Evolutionary conservation across 2,113 vertebrate genomes (phyloP).

Genomic region (Zosterops hypoxanthus): DNA sequence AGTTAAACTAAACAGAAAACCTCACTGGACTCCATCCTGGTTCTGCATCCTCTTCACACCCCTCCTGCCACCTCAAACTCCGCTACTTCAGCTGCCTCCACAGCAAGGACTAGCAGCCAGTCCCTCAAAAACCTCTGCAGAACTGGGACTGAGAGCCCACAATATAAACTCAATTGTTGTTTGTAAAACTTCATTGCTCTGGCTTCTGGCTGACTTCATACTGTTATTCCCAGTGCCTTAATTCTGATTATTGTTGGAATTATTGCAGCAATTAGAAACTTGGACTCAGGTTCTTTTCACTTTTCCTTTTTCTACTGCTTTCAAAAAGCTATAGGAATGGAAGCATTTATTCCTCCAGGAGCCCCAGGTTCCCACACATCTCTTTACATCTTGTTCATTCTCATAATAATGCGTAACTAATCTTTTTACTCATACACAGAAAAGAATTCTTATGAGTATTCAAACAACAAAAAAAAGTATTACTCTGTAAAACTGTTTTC

Average conservation of each 20-base stretch:
- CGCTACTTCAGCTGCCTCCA: not conserved
- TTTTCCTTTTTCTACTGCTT: not conserved
- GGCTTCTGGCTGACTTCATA: not conserved
- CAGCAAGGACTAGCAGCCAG: not conserved
- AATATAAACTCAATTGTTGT: not conserved
- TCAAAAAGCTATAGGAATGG: not conserved
- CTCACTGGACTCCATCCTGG: not conserved
- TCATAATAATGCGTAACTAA: not conserved
- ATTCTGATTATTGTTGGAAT: not conserved
- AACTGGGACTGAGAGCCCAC: not conserved
- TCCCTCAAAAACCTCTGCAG: not conserved
- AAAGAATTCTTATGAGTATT: not conserved
- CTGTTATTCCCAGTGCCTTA: not conserved
- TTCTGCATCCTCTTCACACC: not conserved
- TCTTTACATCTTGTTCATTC: not conserved
- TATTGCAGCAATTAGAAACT: not conserved
- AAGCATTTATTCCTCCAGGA: not conserved
- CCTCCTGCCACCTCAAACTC: not conserved
- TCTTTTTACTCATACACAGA: not conserved
- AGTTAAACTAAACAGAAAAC: not conserved
- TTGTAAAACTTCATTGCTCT: not conserved
- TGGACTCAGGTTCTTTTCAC: not conserved
- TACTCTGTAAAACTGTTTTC: not conserved
- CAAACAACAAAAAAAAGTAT: not conserved
- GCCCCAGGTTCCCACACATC: not conserved